Evolutionary conservation across 2,888 invertebrate species (phyloP), one percentile per base, ranked within the genome.

Genomic region (Sepiola atlantica): DNA sequence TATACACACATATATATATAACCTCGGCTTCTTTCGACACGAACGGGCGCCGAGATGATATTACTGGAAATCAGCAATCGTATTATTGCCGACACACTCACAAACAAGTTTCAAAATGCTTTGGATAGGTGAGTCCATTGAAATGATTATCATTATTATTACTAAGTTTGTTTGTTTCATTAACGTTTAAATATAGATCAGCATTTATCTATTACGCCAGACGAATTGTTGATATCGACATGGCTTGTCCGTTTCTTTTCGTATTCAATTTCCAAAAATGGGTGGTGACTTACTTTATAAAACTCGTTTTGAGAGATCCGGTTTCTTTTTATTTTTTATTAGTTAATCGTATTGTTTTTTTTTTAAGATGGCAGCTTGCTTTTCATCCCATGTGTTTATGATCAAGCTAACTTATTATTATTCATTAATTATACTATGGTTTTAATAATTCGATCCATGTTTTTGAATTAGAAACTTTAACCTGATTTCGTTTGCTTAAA

Each of bases 11-110:
- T 91, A 24, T 24, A 77, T 77, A 28, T 77, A 77, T 45, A 45
- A 45, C n/a, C 77, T 77, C 77, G 77, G 77, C 77, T 77, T 77
- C 77, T 77, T 77, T 77, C 77, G 77, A 77, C 77, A 77, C n/a
- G 32, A 77, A 77, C 77, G 77, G 77, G 77, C 77, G n/a, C 92
- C 35, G 93, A 55, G 93, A 98, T 98, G 98, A 98, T 98, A 96
- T 96, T 98, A 97, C 98, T 99, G 97, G 99, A 99, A 98, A 99
- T 99, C 98, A 99, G 99, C 98, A 99, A 99, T 98, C 98, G 99
- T 98, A 99, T 99, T 98, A 98, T 99, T 97, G 99, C 99, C 98
- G 99, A 99, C 98, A 99, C 99, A 95, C 98, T 99, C 97, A 98
- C 98, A 97, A 98, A 99, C 97, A 99, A 99, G 98, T 99, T 99